phyloP scores from a whole-genome alignment of 2,888 invertebrate genomes.

The Leuctra nigra region DNA sequence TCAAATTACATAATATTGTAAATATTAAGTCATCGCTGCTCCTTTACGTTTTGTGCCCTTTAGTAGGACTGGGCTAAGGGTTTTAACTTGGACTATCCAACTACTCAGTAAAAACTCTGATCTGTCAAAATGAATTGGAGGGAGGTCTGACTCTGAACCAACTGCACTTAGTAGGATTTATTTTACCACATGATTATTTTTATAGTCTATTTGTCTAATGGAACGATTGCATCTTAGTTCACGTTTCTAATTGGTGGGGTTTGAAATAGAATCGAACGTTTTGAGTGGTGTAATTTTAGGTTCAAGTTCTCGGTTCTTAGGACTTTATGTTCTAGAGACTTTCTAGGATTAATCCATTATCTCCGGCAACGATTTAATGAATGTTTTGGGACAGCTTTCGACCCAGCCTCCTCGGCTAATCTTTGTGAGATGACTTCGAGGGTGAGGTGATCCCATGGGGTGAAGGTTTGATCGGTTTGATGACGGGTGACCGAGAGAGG shows the following conservation, averaged over 20 bases:
- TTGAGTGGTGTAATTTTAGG: background rate
- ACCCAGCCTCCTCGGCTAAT: background rate
- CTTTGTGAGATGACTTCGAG: too few relatives aligned
- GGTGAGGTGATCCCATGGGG: background rate
- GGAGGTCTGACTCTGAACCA: too few relatives aligned
- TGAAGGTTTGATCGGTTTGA: too few relatives aligned
- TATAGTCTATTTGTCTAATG: constrained; percentile 3
- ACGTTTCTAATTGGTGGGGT: constrained; percentile 9
- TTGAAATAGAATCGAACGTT: constrained; percentile 2
- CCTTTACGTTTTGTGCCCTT: too few relatives aligned
- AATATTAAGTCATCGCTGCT: too few relatives aligned
- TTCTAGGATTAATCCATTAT: constrained; percentile 2
- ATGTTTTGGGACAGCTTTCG: background rate
- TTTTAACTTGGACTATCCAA: too few relatives aligned
- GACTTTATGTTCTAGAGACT: background rate
- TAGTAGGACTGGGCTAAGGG: too few relatives aligned
- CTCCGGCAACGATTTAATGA: background rate
- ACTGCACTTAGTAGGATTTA: too few relatives aligned
- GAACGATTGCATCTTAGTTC: background rate
- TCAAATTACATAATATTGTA: too few relatives aligned
- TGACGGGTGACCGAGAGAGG: too few relatives aligned
- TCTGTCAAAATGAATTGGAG: too few relatives aligned
- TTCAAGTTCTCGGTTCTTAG: background rate
- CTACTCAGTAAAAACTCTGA: too few relatives aligned
- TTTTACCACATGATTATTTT: background rate